Percentiles rank a stretch among this genome's conserved stretches.
Evolutionary conservation across 2,888 invertebrate genomes (phyloP).

Genomic region (Ormyrus thymus): DNA sequence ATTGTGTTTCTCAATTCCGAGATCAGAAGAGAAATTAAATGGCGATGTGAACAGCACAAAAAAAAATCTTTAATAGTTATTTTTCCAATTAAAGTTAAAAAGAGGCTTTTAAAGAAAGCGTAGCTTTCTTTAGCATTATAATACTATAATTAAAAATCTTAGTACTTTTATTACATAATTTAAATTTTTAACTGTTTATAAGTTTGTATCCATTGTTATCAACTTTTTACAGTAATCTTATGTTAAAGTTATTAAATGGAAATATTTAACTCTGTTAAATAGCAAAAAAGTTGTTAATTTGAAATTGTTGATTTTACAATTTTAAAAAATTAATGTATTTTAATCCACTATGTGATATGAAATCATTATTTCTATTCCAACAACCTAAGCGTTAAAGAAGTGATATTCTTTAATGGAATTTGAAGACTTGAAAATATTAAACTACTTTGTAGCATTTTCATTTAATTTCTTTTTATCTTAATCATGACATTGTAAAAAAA

Average conservation of each 20-base stretch:
- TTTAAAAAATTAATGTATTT: slow-evolving; percentile 17
- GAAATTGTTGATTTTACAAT: slow-evolving; percentile 31
- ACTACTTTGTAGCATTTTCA: slow-evolving; percentile 16
- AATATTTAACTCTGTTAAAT: slow-evolving; percentile 16
- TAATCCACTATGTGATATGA: slow-evolving; percentile 27
- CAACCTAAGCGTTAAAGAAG: slow-evolving; percentile 9
- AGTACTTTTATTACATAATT: slow-evolving; percentile 37
- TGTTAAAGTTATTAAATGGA: slow-evolving; percentile 27
- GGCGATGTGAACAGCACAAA: slow-evolving; percentile 66
- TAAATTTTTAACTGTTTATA: slow-evolving; percentile 30
- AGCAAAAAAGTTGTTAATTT: not conserved
- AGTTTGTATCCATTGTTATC: slow-evolving; percentile 30
- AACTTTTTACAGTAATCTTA: slow-evolving; percentile 27
- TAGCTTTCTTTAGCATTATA: slow-evolving; percentile 24
- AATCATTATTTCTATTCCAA: slow-evolving; percentile 14
- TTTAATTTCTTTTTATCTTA: not conserved
- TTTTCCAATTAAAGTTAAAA: slow-evolving; percentile 35
- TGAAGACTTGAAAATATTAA: slow-evolving; percentile 30
- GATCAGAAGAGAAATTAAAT: slow-evolving; percentile 57
- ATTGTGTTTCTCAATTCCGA: slow-evolving; percentile 28
- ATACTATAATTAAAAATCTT: slow-evolving; percentile 31
- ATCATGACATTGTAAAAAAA: slow-evolving; percentile 27
- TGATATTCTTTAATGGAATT: slow-evolving; percentile 26
- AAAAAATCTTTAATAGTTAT: slow-evolving; percentile 61
- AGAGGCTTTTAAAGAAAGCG: slow-evolving; percentile 38